These are phyloP conservation scores for Rhodophaea formosa DNA, from an alignment of 2,888 invertebrate genomes.

Conservation along the genomic window DNA sequence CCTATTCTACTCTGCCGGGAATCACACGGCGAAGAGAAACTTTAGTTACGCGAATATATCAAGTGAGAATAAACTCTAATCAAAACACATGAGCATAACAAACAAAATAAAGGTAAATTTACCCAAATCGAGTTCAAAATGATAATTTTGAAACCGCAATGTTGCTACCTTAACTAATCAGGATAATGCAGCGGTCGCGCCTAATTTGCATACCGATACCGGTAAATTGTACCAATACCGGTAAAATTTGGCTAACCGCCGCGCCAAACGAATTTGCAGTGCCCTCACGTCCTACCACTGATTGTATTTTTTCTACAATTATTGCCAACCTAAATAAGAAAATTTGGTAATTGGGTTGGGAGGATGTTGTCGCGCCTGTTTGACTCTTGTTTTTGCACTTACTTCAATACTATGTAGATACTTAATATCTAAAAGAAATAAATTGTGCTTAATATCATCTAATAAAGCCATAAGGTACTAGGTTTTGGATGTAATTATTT, in stretches of 20 bases:
- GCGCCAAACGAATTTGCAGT: constrained; percentile 8
- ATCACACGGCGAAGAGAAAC: no score
- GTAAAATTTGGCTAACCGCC: constrained; percentile 13
- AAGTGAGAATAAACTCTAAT: background rate
- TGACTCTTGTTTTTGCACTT: background rate
- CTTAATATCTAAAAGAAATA: no score
- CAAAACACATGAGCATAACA: background rate
- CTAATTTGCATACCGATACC: constrained; percentile 7
- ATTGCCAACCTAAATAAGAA: constrained; percentile 5
- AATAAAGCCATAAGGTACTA: no score
- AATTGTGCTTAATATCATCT: no score
- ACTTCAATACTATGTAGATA: no score
- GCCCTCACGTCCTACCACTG: constrained; percentile 8
- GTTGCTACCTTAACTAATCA: constrained; percentile 14
- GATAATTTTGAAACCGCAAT: constrained; percentile 8
- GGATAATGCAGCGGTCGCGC: constrained; percentile 14
- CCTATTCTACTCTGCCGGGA: no score
- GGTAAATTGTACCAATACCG: constrained; percentile 10
- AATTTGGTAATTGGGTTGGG: background rate
- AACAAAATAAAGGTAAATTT: constrained; percentile 1
- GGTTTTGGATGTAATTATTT: no score
- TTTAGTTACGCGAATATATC: background rate
- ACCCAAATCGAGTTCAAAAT: constrained; percentile 8
- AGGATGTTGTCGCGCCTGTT: background rate
- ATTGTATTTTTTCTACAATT: constrained; percentile 13